These are phyloP conservation scores for Aproaerema taeniolella DNA, from an alignment of 2,888 invertebrate species.

Conservation along the genomic window DNA sequence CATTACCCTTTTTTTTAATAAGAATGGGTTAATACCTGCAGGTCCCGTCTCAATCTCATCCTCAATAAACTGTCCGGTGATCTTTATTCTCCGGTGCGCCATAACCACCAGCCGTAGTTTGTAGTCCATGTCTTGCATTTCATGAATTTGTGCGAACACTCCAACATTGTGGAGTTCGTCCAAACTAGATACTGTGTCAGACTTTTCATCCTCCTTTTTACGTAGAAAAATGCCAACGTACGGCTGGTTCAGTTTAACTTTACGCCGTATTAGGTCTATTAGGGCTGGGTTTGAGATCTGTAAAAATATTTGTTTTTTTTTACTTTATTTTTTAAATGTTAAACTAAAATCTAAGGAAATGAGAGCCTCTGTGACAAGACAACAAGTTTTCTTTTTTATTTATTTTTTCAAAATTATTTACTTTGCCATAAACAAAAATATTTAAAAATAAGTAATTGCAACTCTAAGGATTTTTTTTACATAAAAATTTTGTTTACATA, in stretches of 20 bases:
- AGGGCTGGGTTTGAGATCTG: slow-evolving; percentile 91
- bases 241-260: slow-evolving; percentile 96
- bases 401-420: no score
- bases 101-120: slow-evolving; percentile 94
- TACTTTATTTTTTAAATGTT: no score
- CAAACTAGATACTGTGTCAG: slow-evolving; percentile 88
- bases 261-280: slow-evolving; percentile 92
- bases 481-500: no score
- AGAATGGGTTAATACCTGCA: no score
- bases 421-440: no score
- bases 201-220: slow-evolving; percentile 91
- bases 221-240: slow-evolving; percentile 98
- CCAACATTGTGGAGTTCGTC: slow-evolving; percentile 94
- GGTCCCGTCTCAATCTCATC: slow-evolving; percentile 80
- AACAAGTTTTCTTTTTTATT: no score
- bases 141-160: slow-evolving; percentile 98
- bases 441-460: no score
- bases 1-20: no score
- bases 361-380: no score
- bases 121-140: slow-evolving; percentile 96
- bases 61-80: slow-evolving; percentile 87
- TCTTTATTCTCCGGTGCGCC: slow-evolving; percentile 93
- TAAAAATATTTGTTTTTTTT: slow-evolving; percentile 25
- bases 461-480: no score
- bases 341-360: no score